Conservation (phyloP, 2,888 invertebrate genomes). For the Drosophila paranaensis region DNA sequence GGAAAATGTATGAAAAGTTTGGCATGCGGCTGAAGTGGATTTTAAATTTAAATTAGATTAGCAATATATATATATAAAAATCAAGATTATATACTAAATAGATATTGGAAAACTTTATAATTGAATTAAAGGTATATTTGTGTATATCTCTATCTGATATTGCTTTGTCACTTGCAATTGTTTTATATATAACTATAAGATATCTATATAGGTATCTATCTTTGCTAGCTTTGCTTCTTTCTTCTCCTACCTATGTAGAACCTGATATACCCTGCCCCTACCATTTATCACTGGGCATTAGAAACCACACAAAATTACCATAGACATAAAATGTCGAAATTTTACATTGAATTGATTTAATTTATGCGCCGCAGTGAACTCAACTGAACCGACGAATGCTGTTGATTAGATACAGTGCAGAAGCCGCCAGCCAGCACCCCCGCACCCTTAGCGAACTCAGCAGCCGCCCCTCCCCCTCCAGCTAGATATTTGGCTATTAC, state of each 20-base stretch:
- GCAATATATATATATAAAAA: no score
- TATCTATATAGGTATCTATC: no score
- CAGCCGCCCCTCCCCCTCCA: not conserved
- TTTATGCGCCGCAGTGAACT: constrained; percentile 48
- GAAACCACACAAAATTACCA: constrained; percentile 57
- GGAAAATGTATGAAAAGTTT: no score
- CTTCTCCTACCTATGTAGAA: not conserved
- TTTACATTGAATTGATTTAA: constrained; percentile 68
- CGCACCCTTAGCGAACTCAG: not conserved
- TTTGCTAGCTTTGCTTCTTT: not conserved
- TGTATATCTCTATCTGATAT: no score
- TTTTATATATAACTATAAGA: no score
- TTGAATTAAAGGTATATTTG: no score
- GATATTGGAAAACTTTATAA: no score
- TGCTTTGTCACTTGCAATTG: no score
- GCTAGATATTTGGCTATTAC: constrained; percentile 37
- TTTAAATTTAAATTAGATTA: not conserved
- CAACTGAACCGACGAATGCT: constrained; percentile 27
- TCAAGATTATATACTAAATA: no score
- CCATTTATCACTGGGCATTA: not conserved
- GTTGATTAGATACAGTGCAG: constrained; percentile 56
- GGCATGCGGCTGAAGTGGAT: no score
- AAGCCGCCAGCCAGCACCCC: not conserved
- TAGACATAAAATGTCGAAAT: constrained; percentile 67
- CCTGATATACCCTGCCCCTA: not conserved